Percentiles rank a stretch among this genome's conserved stretches.
phyloP scores from a whole-genome alignment of 2,888 invertebrate species.

The Andrena minutula region DNA sequence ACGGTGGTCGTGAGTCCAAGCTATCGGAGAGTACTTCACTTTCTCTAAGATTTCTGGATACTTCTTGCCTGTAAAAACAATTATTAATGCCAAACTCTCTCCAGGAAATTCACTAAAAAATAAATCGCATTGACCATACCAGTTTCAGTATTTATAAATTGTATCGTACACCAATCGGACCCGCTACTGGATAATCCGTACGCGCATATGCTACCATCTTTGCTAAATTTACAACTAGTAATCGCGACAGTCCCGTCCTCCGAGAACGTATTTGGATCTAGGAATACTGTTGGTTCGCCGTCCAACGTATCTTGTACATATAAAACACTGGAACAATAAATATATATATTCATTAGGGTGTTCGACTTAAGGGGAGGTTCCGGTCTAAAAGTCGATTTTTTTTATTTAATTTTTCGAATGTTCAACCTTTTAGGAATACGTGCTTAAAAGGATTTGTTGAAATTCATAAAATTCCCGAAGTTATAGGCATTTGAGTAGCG shows the following conservation, averaged over 20 bases:
- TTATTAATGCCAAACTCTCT: not conserved
- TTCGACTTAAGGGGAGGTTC: no score
- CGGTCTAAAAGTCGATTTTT: no score
- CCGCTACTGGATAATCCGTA: constrained; percentile 97
- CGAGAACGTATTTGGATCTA: constrained; percentile 97
- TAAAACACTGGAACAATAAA: constrained; percentile 89
- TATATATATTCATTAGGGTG: not conserved
- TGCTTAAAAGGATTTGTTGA: no score
- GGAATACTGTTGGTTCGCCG: constrained; percentile 92
- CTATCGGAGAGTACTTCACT: constrained; percentile 95
- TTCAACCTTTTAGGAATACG: no score
- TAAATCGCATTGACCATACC: constrained; percentile 84
- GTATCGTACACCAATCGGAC: constrained; percentile 98
- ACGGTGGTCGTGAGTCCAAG: constrained; percentile 97
- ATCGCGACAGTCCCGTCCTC: constrained; percentile 96
- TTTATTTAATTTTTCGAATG: no score
- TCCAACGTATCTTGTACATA: constrained; percentile 94
- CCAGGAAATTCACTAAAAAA: not conserved
- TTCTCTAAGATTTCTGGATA: constrained; percentile 95
- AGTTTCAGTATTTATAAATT: constrained; percentile 91
- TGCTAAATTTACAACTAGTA: constrained; percentile 92
- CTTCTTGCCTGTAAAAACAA: constrained; percentile 89
- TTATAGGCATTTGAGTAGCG: no score
- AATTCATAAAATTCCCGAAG: no score
- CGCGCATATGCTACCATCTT: constrained; percentile 95